Evolutionary conservation across 2,888 invertebrate genomes (phyloP).

Genomic region (Meteorus colon): DNA sequence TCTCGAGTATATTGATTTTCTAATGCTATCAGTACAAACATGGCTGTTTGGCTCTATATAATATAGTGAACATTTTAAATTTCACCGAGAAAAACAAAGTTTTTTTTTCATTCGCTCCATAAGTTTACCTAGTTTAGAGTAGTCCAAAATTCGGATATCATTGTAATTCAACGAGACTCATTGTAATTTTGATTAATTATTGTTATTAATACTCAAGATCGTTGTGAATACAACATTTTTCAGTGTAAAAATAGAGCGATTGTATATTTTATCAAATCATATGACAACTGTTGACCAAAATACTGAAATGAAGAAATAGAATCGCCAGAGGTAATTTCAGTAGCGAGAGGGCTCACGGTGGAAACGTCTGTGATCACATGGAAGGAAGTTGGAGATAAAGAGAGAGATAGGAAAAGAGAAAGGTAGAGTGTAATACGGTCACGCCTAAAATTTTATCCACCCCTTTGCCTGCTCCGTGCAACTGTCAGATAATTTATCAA

Average conservation of each 20-base stretch:
- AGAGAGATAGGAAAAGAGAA: conserved; percentile 11
- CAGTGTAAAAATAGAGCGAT: neutral
- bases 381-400: conserved; percentile 21
- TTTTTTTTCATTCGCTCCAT: no score
- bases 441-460: conserved; percentile 41
- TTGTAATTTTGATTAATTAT: no score
- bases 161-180: no score
- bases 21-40: no score
- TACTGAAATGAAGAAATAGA: conserved; percentile 27
- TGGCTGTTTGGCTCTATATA: no score
- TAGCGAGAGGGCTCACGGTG: conserved; percentile 4
- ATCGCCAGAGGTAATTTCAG: conserved; percentile 32
- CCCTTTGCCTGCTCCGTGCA: conserved; percentile 28
- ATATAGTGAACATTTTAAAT: no score
- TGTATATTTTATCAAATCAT: conserved; percentile 33
- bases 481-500: conserved; percentile 45
- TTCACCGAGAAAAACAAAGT: no score
- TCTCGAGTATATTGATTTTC: no score
- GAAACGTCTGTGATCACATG: neutral
- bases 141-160: no score
- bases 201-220: no score
- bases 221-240: no score
- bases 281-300: conserved; percentile 17
- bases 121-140: no score
- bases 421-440: conserved; percentile 36